Percentiles rank a stretch among this genome's conserved stretches.
Conservation (phyloP, 2,113 vertebrate genomes). For the Riparia riparia region DNA sequence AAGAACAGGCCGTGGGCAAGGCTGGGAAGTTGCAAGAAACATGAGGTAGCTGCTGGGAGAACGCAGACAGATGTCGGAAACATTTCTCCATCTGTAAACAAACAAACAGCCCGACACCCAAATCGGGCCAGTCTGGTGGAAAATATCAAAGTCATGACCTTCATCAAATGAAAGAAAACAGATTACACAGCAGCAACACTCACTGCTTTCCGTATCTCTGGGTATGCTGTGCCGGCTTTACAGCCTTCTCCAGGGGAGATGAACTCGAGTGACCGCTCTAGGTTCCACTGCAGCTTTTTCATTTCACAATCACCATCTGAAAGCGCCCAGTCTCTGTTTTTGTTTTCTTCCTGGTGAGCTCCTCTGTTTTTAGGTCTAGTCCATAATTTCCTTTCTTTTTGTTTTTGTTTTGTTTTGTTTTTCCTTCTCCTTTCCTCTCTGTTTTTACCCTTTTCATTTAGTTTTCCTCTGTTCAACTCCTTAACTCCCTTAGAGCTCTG, state of each 20-base stretch:
- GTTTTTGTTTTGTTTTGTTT: not conserved
- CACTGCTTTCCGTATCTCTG: not conserved
- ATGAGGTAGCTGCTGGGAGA: slow-evolving; percentile 62
- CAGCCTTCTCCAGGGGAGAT: not conserved
- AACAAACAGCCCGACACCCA: slow-evolving; percentile 42
- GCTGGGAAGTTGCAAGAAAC: slow-evolving; percentile 26
- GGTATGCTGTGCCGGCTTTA: not conserved
- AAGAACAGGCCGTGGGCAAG: slow-evolving; percentile 26
- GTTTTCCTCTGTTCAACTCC: not conserved
- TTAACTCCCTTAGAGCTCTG: not conserved
- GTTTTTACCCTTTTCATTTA: not conserved
- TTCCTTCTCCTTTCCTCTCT: not conserved
- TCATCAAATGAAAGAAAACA: slow-evolving; percentile 13
- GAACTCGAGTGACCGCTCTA: not conserved
- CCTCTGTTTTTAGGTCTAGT: not conserved
- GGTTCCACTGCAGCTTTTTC: not conserved
- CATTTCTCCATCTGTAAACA: slow-evolving; percentile 57
- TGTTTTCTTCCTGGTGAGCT: not conserved
- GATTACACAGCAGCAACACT: not conserved
- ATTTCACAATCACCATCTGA: not conserved
- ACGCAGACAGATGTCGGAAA: slow-evolving; percentile 52
- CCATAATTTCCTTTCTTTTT: not conserved
- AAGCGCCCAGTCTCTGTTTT: not conserved
- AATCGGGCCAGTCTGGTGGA: slow-evolving; percentile 31
- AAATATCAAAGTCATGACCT: slow-evolving; percentile 44